These are phyloP conservation scores for Dysdera silvatica DNA, from an alignment of 1,140 invertebrate species.

Conservation along the genomic window DNA sequence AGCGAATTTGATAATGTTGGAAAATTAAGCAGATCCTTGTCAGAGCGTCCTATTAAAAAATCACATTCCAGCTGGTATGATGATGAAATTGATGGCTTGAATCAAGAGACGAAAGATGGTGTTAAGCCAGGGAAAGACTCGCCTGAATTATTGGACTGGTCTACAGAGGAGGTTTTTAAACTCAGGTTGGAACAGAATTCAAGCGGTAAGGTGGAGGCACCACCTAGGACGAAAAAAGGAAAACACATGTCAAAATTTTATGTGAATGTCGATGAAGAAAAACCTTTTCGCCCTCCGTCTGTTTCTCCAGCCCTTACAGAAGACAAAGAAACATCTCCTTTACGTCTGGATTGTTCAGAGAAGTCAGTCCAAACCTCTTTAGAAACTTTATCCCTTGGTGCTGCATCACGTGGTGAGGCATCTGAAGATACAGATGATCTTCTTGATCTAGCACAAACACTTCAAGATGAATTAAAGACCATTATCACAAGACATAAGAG, in stretches of 20 bases:
- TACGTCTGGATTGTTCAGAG: conserved; percentile 20
- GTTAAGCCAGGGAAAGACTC: not conserved
- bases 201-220: not conserved
- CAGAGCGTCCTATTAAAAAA: conserved; percentile 5
- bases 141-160: no score
- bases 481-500: conserved; percentile 24
- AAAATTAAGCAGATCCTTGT: not conserved
- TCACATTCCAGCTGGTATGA: conserved; percentile 32
- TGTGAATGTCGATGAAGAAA: conserved; percentile 4
- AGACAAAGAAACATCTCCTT: conserved; percentile 19
- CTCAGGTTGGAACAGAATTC: not conserved
- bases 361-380: conserved; percentile 28
- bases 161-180: no score
- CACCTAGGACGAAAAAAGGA: not conserved
- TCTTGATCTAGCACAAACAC: conserved; percentile 15
- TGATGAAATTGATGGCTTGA: no score
- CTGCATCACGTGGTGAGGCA: not conserved
- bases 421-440: conserved; percentile 26
- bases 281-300: no score
- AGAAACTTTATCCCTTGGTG: conserved; percentile 19
- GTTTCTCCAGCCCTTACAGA: not conserved
- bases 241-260: conserved; percentile 21
- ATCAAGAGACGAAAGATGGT: no score
- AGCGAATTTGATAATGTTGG: no score
- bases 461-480: conserved; percentile 20